Evolutionary conservation across 1,140 invertebrate species (phyloP).

Genomic region (Homalodisca vitripennis): DNA sequence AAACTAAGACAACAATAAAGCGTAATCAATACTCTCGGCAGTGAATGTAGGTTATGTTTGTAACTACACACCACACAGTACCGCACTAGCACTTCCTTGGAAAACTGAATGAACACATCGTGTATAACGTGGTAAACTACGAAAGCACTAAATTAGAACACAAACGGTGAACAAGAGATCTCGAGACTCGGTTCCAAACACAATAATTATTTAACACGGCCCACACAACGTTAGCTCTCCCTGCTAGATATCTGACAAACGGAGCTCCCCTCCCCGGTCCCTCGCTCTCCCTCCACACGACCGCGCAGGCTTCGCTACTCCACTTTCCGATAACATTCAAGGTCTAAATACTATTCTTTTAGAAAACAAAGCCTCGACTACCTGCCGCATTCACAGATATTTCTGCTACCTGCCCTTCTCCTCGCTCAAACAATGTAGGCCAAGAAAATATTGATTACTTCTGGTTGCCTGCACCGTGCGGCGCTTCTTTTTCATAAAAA

Average conservation of each 20-base stretch:
- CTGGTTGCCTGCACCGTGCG: too few species aligned
- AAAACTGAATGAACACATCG: conserved; percentile 1
- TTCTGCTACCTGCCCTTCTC: background rate
- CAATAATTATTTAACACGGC: background rate
- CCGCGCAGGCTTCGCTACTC: conserved; percentile 17
- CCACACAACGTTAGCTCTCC: background rate
- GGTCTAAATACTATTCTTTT: background rate
- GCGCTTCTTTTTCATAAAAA: too few species aligned
- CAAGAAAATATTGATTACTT: conserved; percentile 15
- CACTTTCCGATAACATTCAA: conserved; percentile 1
- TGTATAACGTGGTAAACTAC: background rate
- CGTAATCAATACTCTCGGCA: background rate
- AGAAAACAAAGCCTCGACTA: background rate
- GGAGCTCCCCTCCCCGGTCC: background rate
- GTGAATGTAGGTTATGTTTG: conserved; percentile 15
- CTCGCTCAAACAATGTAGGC: conserved; percentile 3
- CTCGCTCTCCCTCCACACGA: conserved; percentile 10
- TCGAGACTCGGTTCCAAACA: background rate
- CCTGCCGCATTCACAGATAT: background rate
- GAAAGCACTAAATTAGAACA: background rate
- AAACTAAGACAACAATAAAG: background rate
- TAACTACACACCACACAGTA: too few species aligned
- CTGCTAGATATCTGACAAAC: background rate
- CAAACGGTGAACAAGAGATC: conserved; percentile 9
- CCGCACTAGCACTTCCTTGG: background rate